Evolutionary conservation across 2,888 invertebrate species (phyloP), one percentile per base, ranked within the genome.

Genomic region (Melipona bicolor): DNA sequence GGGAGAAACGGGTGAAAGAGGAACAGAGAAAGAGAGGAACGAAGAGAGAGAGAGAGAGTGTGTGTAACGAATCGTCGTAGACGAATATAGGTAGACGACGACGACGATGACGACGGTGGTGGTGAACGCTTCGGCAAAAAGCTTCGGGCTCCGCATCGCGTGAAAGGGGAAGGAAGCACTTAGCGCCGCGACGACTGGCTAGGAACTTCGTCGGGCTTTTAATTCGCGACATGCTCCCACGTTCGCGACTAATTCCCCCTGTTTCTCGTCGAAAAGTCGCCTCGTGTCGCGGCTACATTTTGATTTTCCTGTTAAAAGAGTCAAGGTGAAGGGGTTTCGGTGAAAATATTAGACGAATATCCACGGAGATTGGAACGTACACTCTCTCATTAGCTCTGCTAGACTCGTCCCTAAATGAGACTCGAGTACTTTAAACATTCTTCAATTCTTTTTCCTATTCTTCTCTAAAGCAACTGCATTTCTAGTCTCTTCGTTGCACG

Each of bases 151-250:
- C 72, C 64, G 77, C 64, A 73, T 52, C 72, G 72, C 52, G 69
- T 70, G 77, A 83, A 81, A 77, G 70, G 71, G 71, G 76, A 75
- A 79, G 81, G 79, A 82, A 77, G 81, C 77, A 74, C 84, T 83
- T 76, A 70, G 83, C 83, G 36, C 36, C 74, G 77, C 77, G 88
- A 85, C 88, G 83, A 82, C 87, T 76, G 65, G 77, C 79, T 82
- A 71, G 65, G 85, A 89, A 87, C 82, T 81, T 83, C 65, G 77
- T 74, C 68, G 74, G 77, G 85, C 90, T 92, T 92, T 92, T 91
- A 92, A 92, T 92, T 92, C 89, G 88, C 80, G 79, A 85, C 89
- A 89, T 88, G 87, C 86, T 62, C 50, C 56, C 56, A 49, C 6
- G 52, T 70, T 75, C 65, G 61, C 85, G 88, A 88, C 90, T 88